Base-by-base conservation (phyloP, 2,888 invertebrate genomes). In the Thymelicus acteon region DNA sequence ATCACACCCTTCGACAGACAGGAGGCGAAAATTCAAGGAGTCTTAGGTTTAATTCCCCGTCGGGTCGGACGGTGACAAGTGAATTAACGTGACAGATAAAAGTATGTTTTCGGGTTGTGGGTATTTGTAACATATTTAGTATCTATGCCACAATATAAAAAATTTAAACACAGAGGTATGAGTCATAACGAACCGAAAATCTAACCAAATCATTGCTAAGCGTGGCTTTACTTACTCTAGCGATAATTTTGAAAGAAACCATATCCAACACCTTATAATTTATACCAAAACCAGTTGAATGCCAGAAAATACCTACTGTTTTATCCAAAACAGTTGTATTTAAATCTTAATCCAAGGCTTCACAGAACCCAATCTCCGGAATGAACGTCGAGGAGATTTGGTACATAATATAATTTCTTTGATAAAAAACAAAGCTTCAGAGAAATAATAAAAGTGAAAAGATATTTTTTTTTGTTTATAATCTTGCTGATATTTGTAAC, bases 291-390 rank as follows among this genome's bases (percentile, higher is more conserved):
- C 24, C 54, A 54, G 54, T 24, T 24, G 10, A 24, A 54, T 24
- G 7, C 54, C 24, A 54, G 24, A 54, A 54, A 54, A 54, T 54
- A 24, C 31, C 31, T 31, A 31, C 24, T 19, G 54, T 19, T 54
- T 54, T 54, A 54, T 24, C 54, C 24, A 54, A 54, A 54, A 19
- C 54, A 54, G 54, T 54, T 24, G 54, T 54, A 24, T 12, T 54
- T 54, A 54, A 8, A 54, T 54, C 24, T 54, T 54, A 54, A 54
- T 19, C 54, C 10, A 8, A 54, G 24, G 49, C 49, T 52, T n/a
- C 24, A 10, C 24, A 54, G 5, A 24, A 54, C 19, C 54, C 54
- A 54, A 54, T 54, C 54, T 54, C 54, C 54, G 54, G 54, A 54
- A 54, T 54, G 24, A 54, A 24, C 24, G 10, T 19, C 54, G 54